Base-by-base conservation (phyloP, 92 coral and sea anemone genomes). In the Ricordea florida region DNA sequence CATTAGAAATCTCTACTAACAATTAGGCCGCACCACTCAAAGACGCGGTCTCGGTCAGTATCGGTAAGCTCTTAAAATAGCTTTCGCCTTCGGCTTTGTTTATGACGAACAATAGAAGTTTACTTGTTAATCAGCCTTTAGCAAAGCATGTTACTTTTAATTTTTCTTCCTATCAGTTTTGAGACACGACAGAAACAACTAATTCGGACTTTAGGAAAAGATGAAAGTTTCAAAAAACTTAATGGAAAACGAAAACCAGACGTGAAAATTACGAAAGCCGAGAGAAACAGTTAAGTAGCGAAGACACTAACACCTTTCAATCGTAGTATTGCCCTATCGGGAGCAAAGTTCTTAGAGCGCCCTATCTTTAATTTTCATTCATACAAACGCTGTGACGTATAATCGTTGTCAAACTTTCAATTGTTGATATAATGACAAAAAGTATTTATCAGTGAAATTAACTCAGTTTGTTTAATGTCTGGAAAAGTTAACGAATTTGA, bases 361-460 rank as follows among this genome's bases (percentile, higher is more conserved):
- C 56, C 57, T 59, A 31, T 15, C 2, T 11, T 32, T 43, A 46
- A 61, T 43, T 59, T 59, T 48, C 59, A 58, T 32, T 34, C 47
- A 25, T 73, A 43, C 68, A 45, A 58, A 73, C 21, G 69, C 26
- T 55, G 5, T 46, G 58, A 35, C 70, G 27, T 73, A 44, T n/a
- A 14, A 47, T 36, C 20, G 33, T 59, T 58, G 71, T 73, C 58
- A 13, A 22, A 31, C 47, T 61, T 31, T 73, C 46, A 49, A 43
- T 72, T 38, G 43, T 71, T 71, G 56, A 55, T 56, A 29, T 42
- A 40, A 6, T 73, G 58, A 73, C 80, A 20, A 34, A n/a, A 43
- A 28, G 57, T 72, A 41, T 58, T 73, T 59, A 59, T 45, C 48
- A 33, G 46, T n/a, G 34, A 73, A 58, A 73, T 73, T 22, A 73